Evolutionary conservation across 2,797 vertebrate species (phyloP).

Genomic region (Esox lucius): DNA sequence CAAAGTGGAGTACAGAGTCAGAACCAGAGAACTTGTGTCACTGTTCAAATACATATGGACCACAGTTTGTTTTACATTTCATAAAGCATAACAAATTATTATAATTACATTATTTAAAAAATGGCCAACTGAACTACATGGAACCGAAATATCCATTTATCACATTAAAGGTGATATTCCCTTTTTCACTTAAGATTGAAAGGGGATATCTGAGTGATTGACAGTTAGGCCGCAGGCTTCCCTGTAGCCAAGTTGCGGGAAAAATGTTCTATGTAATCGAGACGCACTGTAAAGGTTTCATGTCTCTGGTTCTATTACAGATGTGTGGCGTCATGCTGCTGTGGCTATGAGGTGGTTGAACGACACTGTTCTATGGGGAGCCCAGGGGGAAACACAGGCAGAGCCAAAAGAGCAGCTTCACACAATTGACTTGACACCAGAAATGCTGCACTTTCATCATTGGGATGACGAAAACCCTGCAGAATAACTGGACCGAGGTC

Average conservation of each 20-base stretch:
- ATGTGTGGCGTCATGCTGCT: background rate
- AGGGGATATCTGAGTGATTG: background rate
- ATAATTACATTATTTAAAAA: too few species aligned
- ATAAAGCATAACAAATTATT: too few species aligned
- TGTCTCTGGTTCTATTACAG: background rate
- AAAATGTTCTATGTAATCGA: background rate
- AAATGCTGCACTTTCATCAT: background rate
- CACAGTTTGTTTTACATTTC: too few species aligned
- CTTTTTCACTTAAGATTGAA: background rate
- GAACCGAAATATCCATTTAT: background rate
- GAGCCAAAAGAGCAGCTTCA: background rate
- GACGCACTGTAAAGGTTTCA: background rate
- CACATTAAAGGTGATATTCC: background rate
- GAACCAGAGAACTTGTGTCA: too few species aligned
- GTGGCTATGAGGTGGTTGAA: background rate
- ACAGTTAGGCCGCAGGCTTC: background rate
- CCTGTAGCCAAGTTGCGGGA: background rate
- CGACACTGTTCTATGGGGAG: background rate
- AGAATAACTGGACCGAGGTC: background rate
- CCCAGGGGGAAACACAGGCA: background rate
- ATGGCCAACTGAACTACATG: too few species aligned
- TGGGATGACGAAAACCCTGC: background rate
- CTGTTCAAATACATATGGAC: too few species aligned
- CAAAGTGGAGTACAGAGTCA: too few species aligned
- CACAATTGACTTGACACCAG: background rate